Base-by-base conservation (phyloP, 2,797 vertebrate genomes). In the Bradypodion ventrale region DNA sequence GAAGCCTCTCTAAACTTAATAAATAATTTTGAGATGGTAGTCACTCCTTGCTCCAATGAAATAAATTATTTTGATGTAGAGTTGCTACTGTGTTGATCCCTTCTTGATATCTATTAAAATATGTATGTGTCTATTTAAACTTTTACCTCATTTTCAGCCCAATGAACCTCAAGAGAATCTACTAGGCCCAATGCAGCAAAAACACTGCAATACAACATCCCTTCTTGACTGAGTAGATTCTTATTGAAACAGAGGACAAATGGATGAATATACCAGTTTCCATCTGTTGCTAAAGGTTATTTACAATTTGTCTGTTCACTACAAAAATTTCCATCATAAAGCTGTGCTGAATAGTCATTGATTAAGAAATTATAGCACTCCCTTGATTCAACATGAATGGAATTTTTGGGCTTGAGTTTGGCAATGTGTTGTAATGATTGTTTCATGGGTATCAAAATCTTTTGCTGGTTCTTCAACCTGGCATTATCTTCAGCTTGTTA, bases 361-460 rank as follows among this genome's bases (percentile, higher is more conserved):
- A 91, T 91, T 83, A 93, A 83, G 91, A 92, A 91, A 82, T 35
- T 78, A 23, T n/a, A 87, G 84, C 69, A 75, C 46, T 62, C 69
- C 19, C 78, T 66, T 85, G 91, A 92, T 87, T 87, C 78, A 7
- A 86, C 87, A 91, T 46, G 62, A 86, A 84, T 83, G 72, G 83
- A 93, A 88, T 70, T 85, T 76, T 75, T 0, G 32, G 66, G 76
- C 78, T 6, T 74, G 63, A 73, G 35, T 16, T 29, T 87, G 83
- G 88, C 86, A 83, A 35, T 1, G 63, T 70, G 84, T 83, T 90
- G 87, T 13, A 23, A 91, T 78, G 49, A 32, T 75, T 88, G 91
- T 83, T 90, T 94, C 87, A 83, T 62, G 5, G 78, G 83, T 90
- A 89, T 92, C 91, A 90, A 84, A 93, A 85, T 79, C 84, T 82